Base-by-base conservation (phyloP, 2,888 invertebrate species). In the Pantelozetes paolii region DNA sequence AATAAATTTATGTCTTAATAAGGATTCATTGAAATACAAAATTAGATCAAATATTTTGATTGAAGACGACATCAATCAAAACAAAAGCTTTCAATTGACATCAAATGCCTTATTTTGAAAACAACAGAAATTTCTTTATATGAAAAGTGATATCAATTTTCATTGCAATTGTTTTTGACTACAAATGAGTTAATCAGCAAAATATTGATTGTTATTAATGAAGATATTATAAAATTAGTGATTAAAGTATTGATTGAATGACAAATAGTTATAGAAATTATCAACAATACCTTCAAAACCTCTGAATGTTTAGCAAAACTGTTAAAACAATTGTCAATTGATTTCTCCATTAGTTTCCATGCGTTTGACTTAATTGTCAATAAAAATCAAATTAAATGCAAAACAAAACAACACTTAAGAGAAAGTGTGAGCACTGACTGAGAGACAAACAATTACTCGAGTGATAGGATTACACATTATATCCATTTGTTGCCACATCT, bases 301-400 rank as follows among this genome's bases (percentile, higher is more conserved):
- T 73, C 73, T 13, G 73, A 30, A 67, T 73, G 69, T 73, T 73
- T 73, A 32, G 69, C 69, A 59, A 73, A 73, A 70, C 73, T 45
- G 32, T 73, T 73, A 9, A 62, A 62, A 32, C 32, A 30, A 62
- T 62, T 62, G 20, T 62, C n/a, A 62, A 23, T 64, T 1, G 23
- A 64, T 8, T 64, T 64, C 28, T 64, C 64, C 64, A 64, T 64
- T 9, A 5, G 15, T 64, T 57, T 57, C 57, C 57, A 57, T 57
- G 28, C 18, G 57, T 57, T 57, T 57, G 50, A 57, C 2, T 23
- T 57, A 57, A 57, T 57, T 30, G 28, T 57, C 64, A 64, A n/a
- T n/a, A n/a, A 40, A 64, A 57, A 57, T 13, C 30, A 18, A 28
- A 36, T 40, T 18, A 18, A 2, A 26, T 36, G 36, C 15, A 62